A percentile compares a stretch with the other conserved stretches of the same genome.
Evolutionary conservation across 2,888 invertebrate genomes (phyloP).

Genomic region (Lasioglossum morio): DNA sequence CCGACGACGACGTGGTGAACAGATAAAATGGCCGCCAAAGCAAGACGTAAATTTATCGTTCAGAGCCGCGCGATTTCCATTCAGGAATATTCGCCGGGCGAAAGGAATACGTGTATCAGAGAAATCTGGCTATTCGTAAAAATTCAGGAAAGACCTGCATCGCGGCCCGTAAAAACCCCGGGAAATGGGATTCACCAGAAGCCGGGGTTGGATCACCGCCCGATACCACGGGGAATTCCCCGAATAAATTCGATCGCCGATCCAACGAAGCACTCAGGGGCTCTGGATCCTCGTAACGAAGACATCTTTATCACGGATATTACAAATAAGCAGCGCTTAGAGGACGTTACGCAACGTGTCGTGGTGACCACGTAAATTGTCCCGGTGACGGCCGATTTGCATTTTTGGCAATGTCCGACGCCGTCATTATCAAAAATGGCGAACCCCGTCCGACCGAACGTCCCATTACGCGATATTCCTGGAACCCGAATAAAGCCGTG

Average conservation of each 20-base stretch:
- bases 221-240: not conserved
- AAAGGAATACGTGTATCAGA: not conserved
- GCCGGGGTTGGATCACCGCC: slow-evolving; percentile 34
- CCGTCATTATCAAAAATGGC: slow-evolving; percentile 43
- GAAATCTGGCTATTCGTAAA: not conserved
- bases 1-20: not conserved
- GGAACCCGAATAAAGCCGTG: slow-evolving; percentile 14
- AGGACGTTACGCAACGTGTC: slow-evolving; percentile 30
- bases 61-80: not conserved
- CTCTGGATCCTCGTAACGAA: slow-evolving; percentile 13
- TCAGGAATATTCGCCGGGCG: not conserved
- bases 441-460: not conserved
- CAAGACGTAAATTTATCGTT: not conserved
- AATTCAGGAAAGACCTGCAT: not conserved
- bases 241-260: slow-evolving; percentile 19
- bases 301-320: slow-evolving; percentile 23
- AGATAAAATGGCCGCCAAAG: not conserved
- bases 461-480: slow-evolving; percentile 31
- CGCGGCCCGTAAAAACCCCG: not conserved
- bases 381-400: slow-evolving; percentile 32
- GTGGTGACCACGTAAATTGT: slow-evolving; percentile 16
- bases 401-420: slow-evolving; percentile 44
- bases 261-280: not conserved
- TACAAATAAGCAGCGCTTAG: slow-evolving; percentile 36
- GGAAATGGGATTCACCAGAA: not conserved